Percentiles rank a stretch among this genome's conserved stretches.
These are phyloP conservation scores for Aethina tumida DNA, from an alignment of 1,140 invertebrate species.

Conservation along the genomic window DNA sequence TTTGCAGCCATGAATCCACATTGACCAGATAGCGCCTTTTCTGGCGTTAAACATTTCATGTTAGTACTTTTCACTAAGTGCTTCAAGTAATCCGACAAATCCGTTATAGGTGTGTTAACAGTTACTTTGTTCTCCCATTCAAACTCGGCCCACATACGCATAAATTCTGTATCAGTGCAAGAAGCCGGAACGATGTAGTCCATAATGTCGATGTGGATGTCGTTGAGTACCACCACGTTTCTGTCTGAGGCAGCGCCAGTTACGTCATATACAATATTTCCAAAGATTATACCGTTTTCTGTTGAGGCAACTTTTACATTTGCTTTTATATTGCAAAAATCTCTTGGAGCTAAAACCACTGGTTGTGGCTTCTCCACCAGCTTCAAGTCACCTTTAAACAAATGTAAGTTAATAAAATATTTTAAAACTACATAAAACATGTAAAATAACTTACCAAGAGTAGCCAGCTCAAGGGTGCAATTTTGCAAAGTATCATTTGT, in stretches of 20 bases:
- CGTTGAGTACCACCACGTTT: constrained; percentile 96
- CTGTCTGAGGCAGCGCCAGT: constrained; percentile 85
- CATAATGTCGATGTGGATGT: constrained; percentile 99
- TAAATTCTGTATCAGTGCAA: constrained; percentile 92
- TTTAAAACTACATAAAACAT: too few relatives aligned
- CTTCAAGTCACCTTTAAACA: constrained; percentile 96
- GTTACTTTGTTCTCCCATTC: constrained; percentile 99
- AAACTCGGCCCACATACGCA: constrained; percentile 99
- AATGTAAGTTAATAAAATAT: too few relatives aligned
- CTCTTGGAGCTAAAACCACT: constrained; percentile 88
- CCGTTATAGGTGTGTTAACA: constrained; percentile 89
- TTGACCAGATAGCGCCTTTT: constrained; percentile 88
- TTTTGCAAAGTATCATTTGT: constrained; percentile 96
- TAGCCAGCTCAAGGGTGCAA: constrained; percentile 94
- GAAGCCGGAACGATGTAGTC: constrained; percentile 98
- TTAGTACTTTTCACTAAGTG: constrained; percentile 93
- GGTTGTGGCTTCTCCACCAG: constrained; percentile 95
- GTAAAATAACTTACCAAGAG: too few relatives aligned
- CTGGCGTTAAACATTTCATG: constrained; percentile 97
- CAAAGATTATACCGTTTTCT: constrained; percentile 99
- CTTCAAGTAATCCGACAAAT: constrained; percentile 86
- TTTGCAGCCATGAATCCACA: constrained; percentile 99
- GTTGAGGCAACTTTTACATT: constrained; percentile 93
- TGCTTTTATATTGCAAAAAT: constrained; percentile 97
- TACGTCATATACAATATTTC: constrained; percentile 98